phyloP scores from a whole-genome alignment of 2,888 invertebrate genomes.

The Synergus japonicus region DNA sequence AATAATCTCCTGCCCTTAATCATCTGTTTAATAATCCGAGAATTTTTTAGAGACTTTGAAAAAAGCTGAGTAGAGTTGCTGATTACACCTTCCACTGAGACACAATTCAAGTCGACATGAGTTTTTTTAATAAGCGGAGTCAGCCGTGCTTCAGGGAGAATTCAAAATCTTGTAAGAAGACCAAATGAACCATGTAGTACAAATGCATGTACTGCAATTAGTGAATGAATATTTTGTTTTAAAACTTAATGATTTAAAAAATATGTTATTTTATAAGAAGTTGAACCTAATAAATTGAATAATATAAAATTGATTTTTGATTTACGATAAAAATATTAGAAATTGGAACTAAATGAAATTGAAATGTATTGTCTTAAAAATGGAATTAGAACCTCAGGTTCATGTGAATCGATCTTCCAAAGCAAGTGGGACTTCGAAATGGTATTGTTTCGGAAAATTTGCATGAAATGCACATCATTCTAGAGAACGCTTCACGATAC shows the following conservation, averaged over 20 bases:
- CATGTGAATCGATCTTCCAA: not conserved
- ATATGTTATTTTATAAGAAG: not conserved
- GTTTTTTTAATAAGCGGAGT: not conserved
- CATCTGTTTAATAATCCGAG: not conserved
- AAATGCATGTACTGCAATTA: not conserved
- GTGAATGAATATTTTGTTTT: not conserved
- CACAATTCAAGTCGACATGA: not conserved
- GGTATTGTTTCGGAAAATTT: constrained; percentile 21
- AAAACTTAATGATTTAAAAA: not conserved
- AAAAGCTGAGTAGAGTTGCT: not conserved
- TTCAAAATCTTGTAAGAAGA: constrained; percentile 3
- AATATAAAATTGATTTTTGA: not conserved
- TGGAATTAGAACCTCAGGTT: not conserved
- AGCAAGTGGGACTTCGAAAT: not conserved
- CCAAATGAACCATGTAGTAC: not conserved
- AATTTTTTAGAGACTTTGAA: not conserved
- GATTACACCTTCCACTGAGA: constrained; percentile 23
- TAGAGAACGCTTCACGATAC: constrained; percentile 6
- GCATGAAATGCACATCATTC: constrained; percentile 25
- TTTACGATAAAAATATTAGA: not conserved
- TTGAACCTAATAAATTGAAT: not conserved
- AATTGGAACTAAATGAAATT: no score
- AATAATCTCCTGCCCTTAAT: not conserved
- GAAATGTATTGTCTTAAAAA: no score
- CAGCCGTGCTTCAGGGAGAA: not conserved